Base-by-base conservation (phyloP, 2,888 invertebrate genomes). In the Eudasyphora cyanicolor region DNA sequence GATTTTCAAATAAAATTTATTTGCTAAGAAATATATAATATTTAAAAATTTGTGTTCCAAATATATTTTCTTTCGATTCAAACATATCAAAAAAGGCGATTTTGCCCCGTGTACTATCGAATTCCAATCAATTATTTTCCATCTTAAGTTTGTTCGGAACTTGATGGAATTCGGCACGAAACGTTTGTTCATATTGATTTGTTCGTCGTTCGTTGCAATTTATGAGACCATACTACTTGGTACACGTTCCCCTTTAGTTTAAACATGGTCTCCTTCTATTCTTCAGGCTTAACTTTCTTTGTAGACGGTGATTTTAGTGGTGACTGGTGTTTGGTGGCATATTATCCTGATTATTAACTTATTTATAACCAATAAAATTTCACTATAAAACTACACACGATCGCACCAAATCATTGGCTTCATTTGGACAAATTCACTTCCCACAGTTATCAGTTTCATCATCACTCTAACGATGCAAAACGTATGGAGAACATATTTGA, bases 291-390 rank as follows among this genome's bases (percentile, higher is more conserved):
- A 42, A 69, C 73, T 71, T 81, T 76, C 67, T 57, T 76, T 49
- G 62, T 69, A n/a, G 29, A 27, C 38, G 21, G 12, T 17, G 14
- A n/a, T 21, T 29, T 57, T 27, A 49, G n/a, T 79, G 62, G 79
- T 79, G 84, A 87, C 88, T 88, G 88, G 89, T 87, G 89, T 19
- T 78, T 80, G 84, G 78, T 75, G 49, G 42, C 82, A 74, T 70
- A 82, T 80, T 85, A 84, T 74, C 86, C 89, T 89, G 88, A 87
- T 89, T 90, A 90, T 89, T 89, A 89, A 90, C 89, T 90, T 90
- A 90, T 89, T 90, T 89, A 87, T 87, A 90, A 85, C 88, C 90
- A 89, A 88, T 90, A 88, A 90, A 90, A 89, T 87, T 87, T 89
- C 35, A 51, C 87, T 89, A 88, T 88, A 89, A 89, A 86, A 86